phyloP scores from a whole-genome alignment of 2,888 invertebrate genomes.

The Apodemia duryi region DNA sequence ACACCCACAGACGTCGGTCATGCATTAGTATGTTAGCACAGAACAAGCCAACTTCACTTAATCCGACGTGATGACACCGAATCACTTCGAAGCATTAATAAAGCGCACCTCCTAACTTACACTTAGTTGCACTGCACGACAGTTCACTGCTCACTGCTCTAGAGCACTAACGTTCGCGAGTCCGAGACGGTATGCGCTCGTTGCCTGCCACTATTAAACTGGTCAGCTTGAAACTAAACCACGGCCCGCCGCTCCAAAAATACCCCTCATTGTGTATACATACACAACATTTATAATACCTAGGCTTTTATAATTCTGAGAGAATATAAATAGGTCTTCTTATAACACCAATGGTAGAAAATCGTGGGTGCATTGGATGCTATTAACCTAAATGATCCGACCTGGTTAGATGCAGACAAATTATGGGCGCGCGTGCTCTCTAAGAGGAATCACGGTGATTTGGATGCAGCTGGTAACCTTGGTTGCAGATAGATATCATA shows the following conservation, averaged over 20 bases:
- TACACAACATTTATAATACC: conserved; percentile 63
- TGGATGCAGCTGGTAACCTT: conserved; percentile 16
- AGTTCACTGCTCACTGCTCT: conserved; percentile 37
- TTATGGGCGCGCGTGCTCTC: conserved; percentile 25
- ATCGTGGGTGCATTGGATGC: conserved; percentile 38
- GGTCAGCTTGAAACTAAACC: conserved; percentile 45
- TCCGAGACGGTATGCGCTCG: conserved; percentile 47
- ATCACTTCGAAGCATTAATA: conserved; percentile 57
- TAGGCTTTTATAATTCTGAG: conserved; percentile 64
- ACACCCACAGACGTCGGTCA: conserved; percentile 43
- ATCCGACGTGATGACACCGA: conserved; percentile 38
- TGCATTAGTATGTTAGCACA: conserved; percentile 75
- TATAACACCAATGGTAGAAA: conserved; percentile 37
- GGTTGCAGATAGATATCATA: not conserved
- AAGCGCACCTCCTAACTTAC: conserved; percentile 63
- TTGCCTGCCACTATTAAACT: conserved; percentile 58
- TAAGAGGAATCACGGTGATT: conserved; percentile 21
- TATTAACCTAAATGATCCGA: conserved; percentile 43
- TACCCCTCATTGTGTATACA: conserved; percentile 69
- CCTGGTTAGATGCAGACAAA: conserved; percentile 33
- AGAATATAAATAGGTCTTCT: conserved; percentile 52
- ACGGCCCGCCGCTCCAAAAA: conserved; percentile 60
- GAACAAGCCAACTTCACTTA: conserved; percentile 45
- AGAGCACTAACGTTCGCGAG: conserved; percentile 47
- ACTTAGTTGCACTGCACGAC: conserved; percentile 37